Evolutionary conservation across 2,113 vertebrate genomes (phyloP).

Genomic region (Callionymus lyra): DNA sequence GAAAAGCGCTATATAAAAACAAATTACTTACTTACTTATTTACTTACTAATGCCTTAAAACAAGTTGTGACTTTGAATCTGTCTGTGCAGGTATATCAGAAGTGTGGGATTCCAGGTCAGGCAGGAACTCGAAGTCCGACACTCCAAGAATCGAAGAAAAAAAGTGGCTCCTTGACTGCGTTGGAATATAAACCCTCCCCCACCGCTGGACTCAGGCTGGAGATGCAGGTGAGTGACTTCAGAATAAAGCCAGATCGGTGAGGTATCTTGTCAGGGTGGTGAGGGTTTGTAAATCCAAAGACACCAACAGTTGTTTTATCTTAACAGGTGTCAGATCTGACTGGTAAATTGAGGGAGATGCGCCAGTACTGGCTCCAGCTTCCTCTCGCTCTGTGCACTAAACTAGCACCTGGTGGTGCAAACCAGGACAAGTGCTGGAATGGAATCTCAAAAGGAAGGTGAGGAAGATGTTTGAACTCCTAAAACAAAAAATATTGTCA

Average conservation of each 20-base stretch:
- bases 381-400: constrained; percentile 74
- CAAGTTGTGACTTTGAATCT: too few relatives aligned
- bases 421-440: constrained; percentile 86
- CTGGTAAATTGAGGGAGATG: constrained; percentile 77
- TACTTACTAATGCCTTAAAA: too few relatives aligned
- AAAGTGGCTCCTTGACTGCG: constrained; percentile 55
- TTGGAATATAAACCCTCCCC: constrained; percentile 64
- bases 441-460: constrained; percentile 80
- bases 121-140: constrained; percentile 59
- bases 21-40: too few relatives aligned
- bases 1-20: too few relatives aligned
- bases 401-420: constrained; percentile 59
- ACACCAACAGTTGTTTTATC: too few relatives aligned
- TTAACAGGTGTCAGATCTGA: constrained; percentile 79
- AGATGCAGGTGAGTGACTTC: constrained; percentile 71
- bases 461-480: constrained; percentile 3
- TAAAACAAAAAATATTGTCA: not conserved
- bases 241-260: too few relatives aligned
- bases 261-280: too few relatives aligned
- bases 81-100: constrained; percentile 74
- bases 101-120: constrained; percentile 77
- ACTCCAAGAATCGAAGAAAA: constrained; percentile 63
- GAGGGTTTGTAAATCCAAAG: too few relatives aligned
- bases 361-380: constrained; percentile 84
- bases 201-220: constrained; percentile 58